Base-by-base conservation (phyloP, 1,140 invertebrate genomes). In the Drosophila parvula region DNA sequence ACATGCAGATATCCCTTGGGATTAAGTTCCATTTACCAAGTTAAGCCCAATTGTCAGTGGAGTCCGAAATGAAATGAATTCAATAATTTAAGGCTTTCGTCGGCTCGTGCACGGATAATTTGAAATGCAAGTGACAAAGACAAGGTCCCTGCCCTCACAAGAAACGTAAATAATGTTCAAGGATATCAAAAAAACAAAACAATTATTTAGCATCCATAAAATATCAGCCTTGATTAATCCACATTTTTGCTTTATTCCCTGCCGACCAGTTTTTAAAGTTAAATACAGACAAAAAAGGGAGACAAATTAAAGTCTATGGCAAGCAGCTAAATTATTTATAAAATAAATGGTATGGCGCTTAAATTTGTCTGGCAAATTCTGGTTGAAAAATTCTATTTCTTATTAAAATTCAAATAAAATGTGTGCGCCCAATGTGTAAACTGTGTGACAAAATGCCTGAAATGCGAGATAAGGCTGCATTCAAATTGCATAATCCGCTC, bases 341-440 rank as follows among this genome's bases (percentile, higher is more conserved):
- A 47, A 67, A 69, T 67, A 53, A 67, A 67, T 69, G 36, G 36
- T 61, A 32, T 10, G 40, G 27, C 6, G 34, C 18, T 63, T 43
- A 61, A 61, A 34, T 32, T 61, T 32, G 16, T 36, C 10, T 18
- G 2, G 2, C 12, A 18, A 34, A 18, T 51, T 11, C 30, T 12
- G 4, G 34, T 27, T n/a, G n/a, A n/a, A 27, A 27, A 43, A 63
- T 18, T 43, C 22, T 6, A 18, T 30, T 18, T 51, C 61, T 53
- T 69, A 53, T 69, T 68, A 53, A 69, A 69, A 69, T 69, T 67
- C 62, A 69, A 69, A 69, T 67, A 69, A 69, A 69, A 67, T 69
- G 44, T 69, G 44, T 67, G 57, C 48, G 57, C 63, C 63, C 36
- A 16, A 62, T 67, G 36, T 67, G 65, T 45, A 69, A 67, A 67